Percentiles rank a stretch among this genome's conserved stretches.
Conservation (phyloP, 2,797 vertebrate species). For the Chaetodon trifasciatus region DNA sequence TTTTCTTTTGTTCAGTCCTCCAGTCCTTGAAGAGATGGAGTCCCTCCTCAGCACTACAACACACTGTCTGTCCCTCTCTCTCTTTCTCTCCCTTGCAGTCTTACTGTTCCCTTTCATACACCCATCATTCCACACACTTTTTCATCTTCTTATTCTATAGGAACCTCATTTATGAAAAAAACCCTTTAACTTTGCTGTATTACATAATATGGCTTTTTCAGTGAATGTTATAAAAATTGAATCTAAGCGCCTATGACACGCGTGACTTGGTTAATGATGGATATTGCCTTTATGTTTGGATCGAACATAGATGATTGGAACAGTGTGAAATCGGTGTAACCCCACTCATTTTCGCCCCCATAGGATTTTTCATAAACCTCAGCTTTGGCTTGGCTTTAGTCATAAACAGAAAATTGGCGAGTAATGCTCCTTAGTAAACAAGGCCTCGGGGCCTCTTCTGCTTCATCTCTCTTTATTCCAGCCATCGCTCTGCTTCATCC, state of each 20-base stretch:
- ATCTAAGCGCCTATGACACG: constrained; percentile 5
- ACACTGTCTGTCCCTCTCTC: not conserved
- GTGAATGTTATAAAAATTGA: not conserved
- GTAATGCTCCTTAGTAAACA: constrained; percentile 18
- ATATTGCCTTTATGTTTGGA: constrained; percentile 25
- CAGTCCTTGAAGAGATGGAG: constrained; percentile 2
- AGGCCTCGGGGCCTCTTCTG: constrained; percentile 20
- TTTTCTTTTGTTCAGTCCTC: constrained; percentile 7
- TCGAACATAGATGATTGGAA: constrained; percentile 9
- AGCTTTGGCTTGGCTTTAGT: constrained; percentile 17
- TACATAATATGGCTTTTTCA: not conserved
- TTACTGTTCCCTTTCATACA: constrained; percentile 14
- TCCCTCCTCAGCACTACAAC: not conserved
- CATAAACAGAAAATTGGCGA: constrained; percentile 25
- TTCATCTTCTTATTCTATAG: constrained; percentile 28
- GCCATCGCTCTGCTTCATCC: constrained; percentile 17
- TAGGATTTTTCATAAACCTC: constrained; percentile 19
- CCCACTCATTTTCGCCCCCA: not conserved
- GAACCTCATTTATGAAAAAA: constrained; percentile 30
- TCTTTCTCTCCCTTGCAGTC: constrained; percentile 2
- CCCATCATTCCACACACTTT: not conserved
- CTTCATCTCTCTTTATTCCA: constrained; percentile 21
- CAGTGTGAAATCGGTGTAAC: constrained; percentile 16
- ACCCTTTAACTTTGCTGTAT: not conserved
- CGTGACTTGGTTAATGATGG: constrained; percentile 18